phyloP scores from a whole-genome alignment of 2,888 invertebrate genomes.

The Lithophane semibrunnea region DNA sequence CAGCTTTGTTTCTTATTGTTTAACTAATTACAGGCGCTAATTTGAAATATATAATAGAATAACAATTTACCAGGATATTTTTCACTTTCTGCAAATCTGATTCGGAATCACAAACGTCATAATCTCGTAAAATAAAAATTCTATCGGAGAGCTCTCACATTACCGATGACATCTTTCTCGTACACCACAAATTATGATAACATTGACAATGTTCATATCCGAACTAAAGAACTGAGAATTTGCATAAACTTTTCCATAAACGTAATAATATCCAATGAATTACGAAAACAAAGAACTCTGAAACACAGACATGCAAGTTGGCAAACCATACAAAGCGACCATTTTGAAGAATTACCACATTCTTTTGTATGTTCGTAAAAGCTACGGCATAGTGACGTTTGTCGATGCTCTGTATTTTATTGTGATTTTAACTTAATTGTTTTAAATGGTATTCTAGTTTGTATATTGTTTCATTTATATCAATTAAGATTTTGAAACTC shows the following conservation, averaged over 20 bases:
- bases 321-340: constrained; percentile 93
- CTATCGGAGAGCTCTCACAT: constrained; percentile 88
- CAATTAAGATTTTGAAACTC: background rate
- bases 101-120: constrained; percentile 83
- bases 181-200: constrained; percentile 77
- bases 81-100: constrained; percentile 80
- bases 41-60: constrained; percentile 57
- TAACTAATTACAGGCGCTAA: constrained; percentile 53
- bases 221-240: constrained; percentile 71
- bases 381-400: constrained; percentile 79
- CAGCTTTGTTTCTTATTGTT: constrained; percentile 78
- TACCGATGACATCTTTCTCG: constrained; percentile 89
- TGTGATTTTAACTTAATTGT: constrained; percentile 26
- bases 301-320: constrained; percentile 91
- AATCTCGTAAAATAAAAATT: constrained; percentile 86
- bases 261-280: constrained; percentile 76
- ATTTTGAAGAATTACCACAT: constrained; percentile 94
- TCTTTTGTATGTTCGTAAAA: constrained; percentile 89
- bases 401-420: constrained; percentile 65
- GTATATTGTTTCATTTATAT: background rate
- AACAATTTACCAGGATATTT: constrained; percentile 80
- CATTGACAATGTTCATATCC: constrained; percentile 71
- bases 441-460: background rate
- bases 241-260: constrained; percentile 73
- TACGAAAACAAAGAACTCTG: constrained; percentile 89